Conservation (phyloP, 2,888 invertebrate genomes). For the Vandiemenella viatica region DNA sequence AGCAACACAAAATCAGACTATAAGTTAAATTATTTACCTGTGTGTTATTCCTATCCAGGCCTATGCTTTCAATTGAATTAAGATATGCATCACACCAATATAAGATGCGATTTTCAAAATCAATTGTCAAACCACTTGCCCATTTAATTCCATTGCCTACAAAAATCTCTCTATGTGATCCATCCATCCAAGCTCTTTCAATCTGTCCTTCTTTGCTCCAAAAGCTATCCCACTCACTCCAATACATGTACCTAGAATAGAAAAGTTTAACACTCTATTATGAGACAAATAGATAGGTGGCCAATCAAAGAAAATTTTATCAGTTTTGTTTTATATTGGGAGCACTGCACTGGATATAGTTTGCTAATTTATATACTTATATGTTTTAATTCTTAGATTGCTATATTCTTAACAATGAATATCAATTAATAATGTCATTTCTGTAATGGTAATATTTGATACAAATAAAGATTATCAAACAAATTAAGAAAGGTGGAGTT, state of each 20-base stretch:
- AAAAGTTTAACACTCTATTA: too few relatives aligned
- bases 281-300: neutral
- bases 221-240: conserved; percentile 51
- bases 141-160: conserved; percentile 41
- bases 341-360: too few relatives aligned
- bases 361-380: too few relatives aligned
- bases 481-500: too few relatives aligned
- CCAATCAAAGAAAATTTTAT: neutral
- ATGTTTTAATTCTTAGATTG: neutral
- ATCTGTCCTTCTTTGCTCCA: conserved; percentile 30
- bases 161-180: conserved; percentile 40
- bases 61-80: conserved; percentile 49
- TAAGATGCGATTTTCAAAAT: conserved; percentile 36
- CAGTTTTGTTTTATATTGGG: too few relatives aligned
- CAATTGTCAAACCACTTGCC: conserved; percentile 64
- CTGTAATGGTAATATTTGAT: too few relatives aligned
- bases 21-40: conserved; percentile 6
- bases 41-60: conserved; percentile 23
- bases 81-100: conserved; percentile 61
- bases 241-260: conserved; percentile 42
- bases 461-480: too few relatives aligned
- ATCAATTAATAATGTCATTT: neutral
- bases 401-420: neutral
- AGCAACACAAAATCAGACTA: too few relatives aligned
- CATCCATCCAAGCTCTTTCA: conserved; percentile 61